A percentile compares a stretch with the other conserved stretches of the same genome.
Conservation (phyloP, 2,113 vertebrate species). For the Poecilia latipinna region DNA sequence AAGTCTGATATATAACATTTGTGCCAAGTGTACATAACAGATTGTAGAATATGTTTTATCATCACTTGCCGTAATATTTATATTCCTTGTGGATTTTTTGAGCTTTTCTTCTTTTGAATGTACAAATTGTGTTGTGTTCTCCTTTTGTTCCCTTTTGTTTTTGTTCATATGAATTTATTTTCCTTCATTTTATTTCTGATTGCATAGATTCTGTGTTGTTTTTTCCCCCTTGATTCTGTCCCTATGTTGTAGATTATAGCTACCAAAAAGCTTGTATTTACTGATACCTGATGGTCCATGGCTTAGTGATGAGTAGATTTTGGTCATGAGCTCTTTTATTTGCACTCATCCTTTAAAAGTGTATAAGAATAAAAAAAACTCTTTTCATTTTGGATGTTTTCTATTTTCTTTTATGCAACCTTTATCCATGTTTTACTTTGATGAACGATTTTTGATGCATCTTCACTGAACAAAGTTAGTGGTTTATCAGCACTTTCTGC, state of each 20-base stretch:
- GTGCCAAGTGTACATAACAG: slow-evolving; percentile 79
- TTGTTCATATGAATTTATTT: slow-evolving; percentile 58
- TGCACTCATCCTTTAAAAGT: slow-evolving; percentile 84
- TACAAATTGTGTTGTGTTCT: slow-evolving; percentile 75
- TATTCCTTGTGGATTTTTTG: slow-evolving; percentile 67
- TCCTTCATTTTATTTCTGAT: slow-evolving; percentile 63
- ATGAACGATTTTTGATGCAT: slow-evolving; percentile 37
- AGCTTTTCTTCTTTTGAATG: slow-evolving; percentile 71
- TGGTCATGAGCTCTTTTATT: slow-evolving; percentile 80
- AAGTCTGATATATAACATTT: slow-evolving; percentile 62
- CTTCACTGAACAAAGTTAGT: neutral
- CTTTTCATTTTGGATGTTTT: slow-evolving; percentile 83
- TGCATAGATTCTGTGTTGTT: slow-evolving; percentile 75
- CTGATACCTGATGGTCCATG: slow-evolving; percentile 82
- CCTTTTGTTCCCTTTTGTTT: slow-evolving; percentile 53
- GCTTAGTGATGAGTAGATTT: slow-evolving; percentile 81
- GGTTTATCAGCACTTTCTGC: neutral
- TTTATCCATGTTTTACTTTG: slow-evolving; percentile 76
- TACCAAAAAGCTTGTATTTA: slow-evolving; percentile 81
- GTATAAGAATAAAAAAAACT: slow-evolving; percentile 83
- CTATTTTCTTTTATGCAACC: slow-evolving; percentile 72
- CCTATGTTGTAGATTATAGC: slow-evolving; percentile 79
- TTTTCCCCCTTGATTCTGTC: slow-evolving; percentile 71
- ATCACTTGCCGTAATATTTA: slow-evolving; percentile 69
- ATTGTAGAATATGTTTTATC: slow-evolving; percentile 75